Evolutionary conservation across 2,113 vertebrate genomes (phyloP), one percentile per base, ranked within the genome.

Genomic region (Noturus placidus): DNA sequence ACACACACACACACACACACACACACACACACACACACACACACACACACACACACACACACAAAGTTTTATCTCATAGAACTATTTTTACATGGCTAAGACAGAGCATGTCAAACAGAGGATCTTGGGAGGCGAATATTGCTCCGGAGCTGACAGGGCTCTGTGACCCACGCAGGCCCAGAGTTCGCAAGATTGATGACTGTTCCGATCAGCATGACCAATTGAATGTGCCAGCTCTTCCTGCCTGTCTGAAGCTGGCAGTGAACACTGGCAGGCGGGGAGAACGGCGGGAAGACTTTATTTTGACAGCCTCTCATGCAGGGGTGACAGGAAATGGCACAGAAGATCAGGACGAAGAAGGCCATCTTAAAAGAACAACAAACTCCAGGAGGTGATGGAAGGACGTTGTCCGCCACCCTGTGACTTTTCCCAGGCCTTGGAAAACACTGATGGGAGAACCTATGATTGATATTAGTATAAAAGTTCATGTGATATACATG

Each of bases 291-390:
- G 85, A 79, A 86, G 90, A 92, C 83, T 87, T 33, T 89, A 88
- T 85, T 92, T 89, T 95, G 95, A 96, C 94, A 95, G 94, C 92
- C 92, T 87, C 93, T 86, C 93, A 89, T 92, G 91, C 91, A 88
- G 7, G 89, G 86, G 92, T 93, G 95, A 94, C 94, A 93, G 92
- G 92, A 93, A 92, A 92, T 84, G 93, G 93, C 94, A 93, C 91
- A 82, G 91, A 92, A 93, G 93, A 94, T 94, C 92, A 93, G 84
- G 91, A 92, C 90, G 90, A 91, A 69, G 91, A 93, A 91, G 92
- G 91, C 92, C 92, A 33, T 93, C 90, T 88, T 84, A 52, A 86
- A 91, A 92, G 54, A 90, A 83, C 92, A 42, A 88, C 65, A 50
- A 70, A 76, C 83, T 87, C 86, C 78, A 76, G n/a, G 38, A 78